These are phyloP conservation scores for Empis stercorea DNA, from an alignment of 2,888 invertebrate genomes.

Conservation along the genomic window DNA sequence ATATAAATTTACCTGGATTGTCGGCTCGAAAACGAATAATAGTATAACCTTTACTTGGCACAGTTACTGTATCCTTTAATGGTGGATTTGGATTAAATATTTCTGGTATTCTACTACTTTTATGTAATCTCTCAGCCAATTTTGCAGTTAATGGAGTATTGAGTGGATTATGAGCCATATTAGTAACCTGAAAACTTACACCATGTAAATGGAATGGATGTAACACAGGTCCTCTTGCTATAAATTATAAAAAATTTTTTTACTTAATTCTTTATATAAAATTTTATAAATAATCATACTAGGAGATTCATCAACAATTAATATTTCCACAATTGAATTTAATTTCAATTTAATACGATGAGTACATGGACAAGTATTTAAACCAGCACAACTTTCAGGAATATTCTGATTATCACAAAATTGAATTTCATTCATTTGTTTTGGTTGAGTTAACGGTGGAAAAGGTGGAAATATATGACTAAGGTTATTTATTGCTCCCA, in stretches of 20 bases:
- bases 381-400: too few species aligned
- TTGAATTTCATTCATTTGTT: conserved; percentile 21
- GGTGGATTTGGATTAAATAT: conserved; percentile 15
- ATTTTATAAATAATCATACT: conserved; percentile 16
- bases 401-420: conserved; percentile 16
- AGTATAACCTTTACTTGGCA: conserved; percentile 26
- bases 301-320: conserved; percentile 26
- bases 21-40: conserved; percentile 22
- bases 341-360: conserved; percentile 22
- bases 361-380: conserved; percentile 17
- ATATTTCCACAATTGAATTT: conserved; percentile 24
- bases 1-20: conserved; percentile 23
- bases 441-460: conserved; percentile 57
- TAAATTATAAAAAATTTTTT: conserved; percentile 15
- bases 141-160: conserved; percentile 16
- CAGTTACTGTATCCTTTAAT: conserved; percentile 28
- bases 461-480: conserved; percentile 65
- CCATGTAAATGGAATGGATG: conserved; percentile 34
- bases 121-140: conserved; percentile 19
- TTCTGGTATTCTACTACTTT: conserved; percentile 11
- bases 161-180: conserved; percentile 18
- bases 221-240: conserved; percentile 20
- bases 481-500: conserved; percentile 52
- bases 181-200: conserved; percentile 28
- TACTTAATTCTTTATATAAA: conserved; percentile 2